phyloP scores from a whole-genome alignment of 2,888 invertebrate genomes.

The Metallyticus violacea region DNA sequence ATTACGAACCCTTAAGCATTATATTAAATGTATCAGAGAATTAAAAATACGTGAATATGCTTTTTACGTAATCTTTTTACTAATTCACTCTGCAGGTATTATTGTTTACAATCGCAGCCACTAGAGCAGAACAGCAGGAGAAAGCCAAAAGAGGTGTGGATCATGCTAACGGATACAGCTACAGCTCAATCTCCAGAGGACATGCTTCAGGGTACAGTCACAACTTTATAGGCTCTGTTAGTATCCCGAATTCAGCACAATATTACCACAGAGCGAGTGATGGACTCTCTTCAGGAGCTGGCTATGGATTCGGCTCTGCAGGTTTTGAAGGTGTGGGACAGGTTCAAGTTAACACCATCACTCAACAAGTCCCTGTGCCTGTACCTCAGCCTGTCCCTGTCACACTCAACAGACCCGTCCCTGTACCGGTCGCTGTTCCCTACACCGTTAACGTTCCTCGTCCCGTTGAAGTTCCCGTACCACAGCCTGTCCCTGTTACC shows the following conservation, averaged over 20 bases:
- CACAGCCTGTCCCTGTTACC: not conserved
- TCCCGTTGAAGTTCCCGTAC: not conserved
- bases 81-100: no score
- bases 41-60: no score
- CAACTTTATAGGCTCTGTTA: not conserved
- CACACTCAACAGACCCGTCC: not conserved
- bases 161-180: not conserved
- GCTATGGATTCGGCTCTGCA: not conserved
- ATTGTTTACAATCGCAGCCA: not conserved
- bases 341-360: not conserved
- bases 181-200: not conserved
- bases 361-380: not conserved
- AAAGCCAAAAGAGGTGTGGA: not conserved
- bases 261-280: no score
- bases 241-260: no score
- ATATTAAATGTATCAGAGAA: no score
- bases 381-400: constrained; percentile 2
- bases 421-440: not conserved
- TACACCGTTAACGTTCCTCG: not conserved
- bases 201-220: not conserved
- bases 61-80: no score
- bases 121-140: not conserved
- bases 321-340: not conserved
- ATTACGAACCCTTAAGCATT: no score
- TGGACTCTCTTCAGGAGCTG: not conserved